A percentile compares a stretch with the other conserved stretches of the same genome.
Evolutionary conservation across 2,113 vertebrate species (phyloP).

Genomic region (Chamaea fasciata): DNA sequence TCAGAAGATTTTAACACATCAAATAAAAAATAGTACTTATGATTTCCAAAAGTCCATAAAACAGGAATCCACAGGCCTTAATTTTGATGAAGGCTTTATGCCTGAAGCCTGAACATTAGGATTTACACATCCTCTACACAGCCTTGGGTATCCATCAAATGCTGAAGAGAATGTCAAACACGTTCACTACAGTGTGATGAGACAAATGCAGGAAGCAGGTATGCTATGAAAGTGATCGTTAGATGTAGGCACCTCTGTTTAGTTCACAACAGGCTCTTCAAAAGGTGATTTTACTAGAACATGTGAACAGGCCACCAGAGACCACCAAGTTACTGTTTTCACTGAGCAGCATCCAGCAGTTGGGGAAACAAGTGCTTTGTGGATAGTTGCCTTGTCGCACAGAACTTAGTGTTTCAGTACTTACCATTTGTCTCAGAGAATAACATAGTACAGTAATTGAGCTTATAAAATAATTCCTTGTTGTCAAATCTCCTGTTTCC

Average conservation of each 20-base stretch:
- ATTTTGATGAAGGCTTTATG: background rate
- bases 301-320: background rate
- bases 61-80: background rate
- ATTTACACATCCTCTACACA: background rate
- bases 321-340: slow-evolving; percentile 9
- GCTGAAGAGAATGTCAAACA: background rate
- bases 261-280: background rate
- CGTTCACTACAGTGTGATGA: background rate
- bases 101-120: background rate
- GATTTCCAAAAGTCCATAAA: background rate
- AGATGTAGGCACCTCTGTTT: background rate
- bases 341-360: background rate
- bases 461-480: background rate
- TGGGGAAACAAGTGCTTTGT: background rate
- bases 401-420: background rate
- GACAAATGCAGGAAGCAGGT: background rate
- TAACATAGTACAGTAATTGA: background rate
- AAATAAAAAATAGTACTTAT: background rate
- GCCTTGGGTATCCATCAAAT: background rate
- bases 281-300: background rate
- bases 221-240: background rate
- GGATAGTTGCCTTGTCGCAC: background rate
- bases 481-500: background rate
- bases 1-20: background rate
- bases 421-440: background rate